Percentiles rank a stretch among this genome's conserved stretches.
These are phyloP conservation scores for Hyalella azteca DNA, from an alignment of 2,888 invertebrate genomes.

Conservation along the genomic window DNA sequence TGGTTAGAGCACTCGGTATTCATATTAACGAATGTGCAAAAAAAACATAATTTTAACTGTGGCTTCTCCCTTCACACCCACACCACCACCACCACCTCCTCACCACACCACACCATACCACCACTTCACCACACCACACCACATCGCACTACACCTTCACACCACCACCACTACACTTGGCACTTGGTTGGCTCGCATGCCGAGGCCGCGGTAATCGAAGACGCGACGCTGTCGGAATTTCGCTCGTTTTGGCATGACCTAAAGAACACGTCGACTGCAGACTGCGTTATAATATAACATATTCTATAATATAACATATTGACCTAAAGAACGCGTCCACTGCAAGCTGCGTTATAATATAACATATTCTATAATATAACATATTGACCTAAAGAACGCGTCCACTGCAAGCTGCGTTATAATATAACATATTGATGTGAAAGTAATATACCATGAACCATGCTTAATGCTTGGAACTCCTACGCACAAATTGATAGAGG, in stretches of 20 bases:
- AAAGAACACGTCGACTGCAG: neutral
- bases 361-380: neutral
- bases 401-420: neutral
- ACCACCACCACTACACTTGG: too few species aligned
- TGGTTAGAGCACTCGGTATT: too few species aligned
- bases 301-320: neutral
- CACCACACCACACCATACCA: too few species aligned
- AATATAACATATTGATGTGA: neutral
- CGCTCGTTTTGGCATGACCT: neutral
- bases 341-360: neutral
- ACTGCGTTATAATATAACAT: neutral
- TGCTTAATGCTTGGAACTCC: too few species aligned
- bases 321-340: neutral
- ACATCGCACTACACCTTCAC: too few species aligned
- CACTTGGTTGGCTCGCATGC: too few species aligned
- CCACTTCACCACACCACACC: too few species aligned
- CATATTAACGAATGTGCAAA: too few species aligned
- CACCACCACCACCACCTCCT: too few species aligned
- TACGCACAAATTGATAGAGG: too few species aligned
- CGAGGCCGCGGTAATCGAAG: neutral
- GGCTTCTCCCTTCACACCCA: too few species aligned
- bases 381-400: neutral
- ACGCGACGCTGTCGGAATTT: conserved; percentile 1
- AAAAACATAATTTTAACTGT: too few species aligned
- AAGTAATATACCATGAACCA: neutral